Base-by-base conservation (phyloP, 2,888 invertebrate species). In the Plagodis dolabraria region DNA sequence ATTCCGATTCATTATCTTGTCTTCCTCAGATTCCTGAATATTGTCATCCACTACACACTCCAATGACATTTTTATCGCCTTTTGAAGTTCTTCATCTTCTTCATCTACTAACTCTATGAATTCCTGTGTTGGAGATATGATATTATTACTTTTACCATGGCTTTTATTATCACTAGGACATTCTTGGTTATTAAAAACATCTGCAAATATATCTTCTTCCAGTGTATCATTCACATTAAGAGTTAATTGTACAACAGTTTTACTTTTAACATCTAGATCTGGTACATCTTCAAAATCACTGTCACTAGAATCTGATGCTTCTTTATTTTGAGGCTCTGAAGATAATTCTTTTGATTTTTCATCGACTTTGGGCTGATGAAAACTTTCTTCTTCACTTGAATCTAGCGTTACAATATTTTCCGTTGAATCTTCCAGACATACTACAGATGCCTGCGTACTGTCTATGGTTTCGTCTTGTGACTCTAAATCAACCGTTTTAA, bases 131-230 rank as follows among this genome's bases (percentile, higher is more conserved):
- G 34, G n/a, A 40, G 48, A 12, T 7, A 36, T 35, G 9, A 35
- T 34, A 46, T 12, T 7, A 9, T n/a, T 49, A 43, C 63, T 58
- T 52, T 48, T 33, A 10, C 33, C 51, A 34, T 61, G 56, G 55
- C 52, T 47, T 12, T 65, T 59, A 44, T 47, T 12, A 47, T 56
- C 47, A 12, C 58, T 59, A 1, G 12, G 9, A 48, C 10, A 9
- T 56, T 45, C 45, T 44, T 60, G 53, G 38, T 64, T 68, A 34
- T 64, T 53, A 80, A 96, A 96, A 60, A 96, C 82, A 86, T 96
- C 96, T n/a, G 95, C 94, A 87, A 96, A 96, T 59, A 96, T 91
- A 83, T 96, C 96, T 74, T 96, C 82, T 7, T 83, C 77, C 51
- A 75, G 74, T 22, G 75, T 71, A 67, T 83, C 76, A 12, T 83